Evolutionary conservation across 2,113 vertebrate genomes (phyloP).

Genomic region (Fulmarus glacialis): DNA sequence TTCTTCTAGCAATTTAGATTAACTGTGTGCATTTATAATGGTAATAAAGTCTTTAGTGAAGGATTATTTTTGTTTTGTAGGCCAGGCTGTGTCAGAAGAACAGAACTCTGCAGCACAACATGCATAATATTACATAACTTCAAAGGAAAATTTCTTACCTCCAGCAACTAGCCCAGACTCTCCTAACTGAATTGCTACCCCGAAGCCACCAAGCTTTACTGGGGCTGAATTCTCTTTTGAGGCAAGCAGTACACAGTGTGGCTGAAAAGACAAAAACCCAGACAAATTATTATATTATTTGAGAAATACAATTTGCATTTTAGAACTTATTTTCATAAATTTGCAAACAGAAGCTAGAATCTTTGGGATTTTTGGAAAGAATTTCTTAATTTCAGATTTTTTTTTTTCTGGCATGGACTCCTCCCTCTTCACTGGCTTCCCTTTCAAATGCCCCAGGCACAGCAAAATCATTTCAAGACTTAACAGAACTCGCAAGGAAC

Average conservation of each 20-base stretch:
- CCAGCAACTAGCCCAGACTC: slow-evolving; percentile 97
- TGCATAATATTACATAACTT: neutral
- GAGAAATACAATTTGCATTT: neutral
- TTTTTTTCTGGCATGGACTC: neutral
- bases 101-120: neutral
- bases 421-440: neutral
- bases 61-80: neutral
- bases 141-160: slow-evolving; percentile 82
- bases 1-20: neutral
- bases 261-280: slow-evolving; percentile 78
- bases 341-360: neutral
- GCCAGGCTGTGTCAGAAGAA: neutral
- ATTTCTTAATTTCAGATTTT: neutral
- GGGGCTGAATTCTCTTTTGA: slow-evolving; percentile 98
- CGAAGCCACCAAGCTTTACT: slow-evolving; percentile 95
- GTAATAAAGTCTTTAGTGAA: neutral
- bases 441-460: neutral
- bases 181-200: slow-evolving; percentile 96
- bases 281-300: slow-evolving; percentile 8
- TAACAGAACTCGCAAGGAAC: neutral
- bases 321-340: neutral
- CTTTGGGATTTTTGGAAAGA: neutral
- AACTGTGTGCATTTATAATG: neutral
- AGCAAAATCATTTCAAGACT: neutral
- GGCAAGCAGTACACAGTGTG: slow-evolving; percentile 96